Base-by-base conservation (phyloP, 2,888 invertebrate genomes). In the Carcina quercana region DNA sequence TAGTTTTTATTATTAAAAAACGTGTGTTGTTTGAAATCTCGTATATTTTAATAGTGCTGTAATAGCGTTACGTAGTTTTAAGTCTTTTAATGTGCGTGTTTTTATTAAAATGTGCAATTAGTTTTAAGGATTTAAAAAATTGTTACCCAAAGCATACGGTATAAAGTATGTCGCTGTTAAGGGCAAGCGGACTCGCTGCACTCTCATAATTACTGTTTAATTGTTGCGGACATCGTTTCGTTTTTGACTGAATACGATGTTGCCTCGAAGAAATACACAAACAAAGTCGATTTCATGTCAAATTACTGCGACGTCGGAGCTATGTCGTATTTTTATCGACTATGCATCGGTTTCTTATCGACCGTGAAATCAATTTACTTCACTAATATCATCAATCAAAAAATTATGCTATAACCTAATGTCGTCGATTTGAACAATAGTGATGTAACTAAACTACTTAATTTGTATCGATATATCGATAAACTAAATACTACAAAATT, bases 1-100 rank as follows among this genome's bases (percentile, higher is more conserved):
- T 75, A 70, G 66, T 61, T 58, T 57, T 68, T n/a, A n/a, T n/a
- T n/a, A n/a, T n/a, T n/a, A n/a, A n/a, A n/a, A n/a, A n/a, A 75
- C 60, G 71, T 64, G 76, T 78, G 78, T 75, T 76, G 76, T 78
- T 78, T 76, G 82, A 82, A 82, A 80, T 82, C 82, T 83, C 82
- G 82, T 82, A 80, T 78, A 76, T 80, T 70, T 51, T 64, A 59
- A 60, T 48, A 64, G 59, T 58, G 71, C 70, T 66, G 57, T 50
- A 55, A 60, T 46, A 66, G 72, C 69, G 61, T 59, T 61, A 55
- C 53, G 50, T 70, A 63, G 10, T 61, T 62, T 53, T 75, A 79
- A 68, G 68, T 71, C 62, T 68, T 68, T 65, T 63, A 67, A 57
- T 62, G 63, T 67, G 73, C 72, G 72, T 78, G 70, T 76, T 74